These are phyloP conservation scores for Anguilla pacifica DNA, from an alignment of 2,797 vertebrate genomes.

Conservation along the genomic window DNA sequence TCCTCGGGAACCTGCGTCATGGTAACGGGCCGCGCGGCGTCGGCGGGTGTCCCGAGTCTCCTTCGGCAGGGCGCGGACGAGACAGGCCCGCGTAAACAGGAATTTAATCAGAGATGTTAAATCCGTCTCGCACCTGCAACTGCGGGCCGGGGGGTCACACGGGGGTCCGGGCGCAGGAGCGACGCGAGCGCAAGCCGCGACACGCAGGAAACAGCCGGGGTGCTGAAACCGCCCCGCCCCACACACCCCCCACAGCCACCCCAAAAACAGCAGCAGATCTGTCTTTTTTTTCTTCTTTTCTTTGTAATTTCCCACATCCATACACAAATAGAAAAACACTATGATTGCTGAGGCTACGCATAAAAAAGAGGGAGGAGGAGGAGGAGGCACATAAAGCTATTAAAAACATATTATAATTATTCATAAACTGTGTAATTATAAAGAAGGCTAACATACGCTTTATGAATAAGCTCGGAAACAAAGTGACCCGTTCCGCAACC, in stretches of 20 bases:
- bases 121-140: conserved; percentile 50
- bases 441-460: neutral
- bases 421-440: neutral
- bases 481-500: neutral
- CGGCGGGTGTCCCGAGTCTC: neutral
- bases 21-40: neutral
- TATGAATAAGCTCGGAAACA: neutral
- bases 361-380: neutral
- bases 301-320: conserved; percentile 38
- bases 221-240: conserved; percentile 34
- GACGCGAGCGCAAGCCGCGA: conserved; percentile 55
- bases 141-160: conserved; percentile 7
- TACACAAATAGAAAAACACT: neutral
- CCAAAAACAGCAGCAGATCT: neutral
- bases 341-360: neutral
- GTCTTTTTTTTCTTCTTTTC: conserved; percentile 30
- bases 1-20: neutral
- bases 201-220: conserved; percentile 70
- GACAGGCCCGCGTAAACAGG: conserved; percentile 42
- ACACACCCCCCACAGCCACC: conserved; percentile 53
- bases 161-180: neutral
- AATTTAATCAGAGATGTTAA: conserved; percentile 55
- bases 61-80: neutral
- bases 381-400: neutral
- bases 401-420: neutral